Conservation (phyloP, 2,888 invertebrate species). For the Dexiosoma caninum region DNA sequence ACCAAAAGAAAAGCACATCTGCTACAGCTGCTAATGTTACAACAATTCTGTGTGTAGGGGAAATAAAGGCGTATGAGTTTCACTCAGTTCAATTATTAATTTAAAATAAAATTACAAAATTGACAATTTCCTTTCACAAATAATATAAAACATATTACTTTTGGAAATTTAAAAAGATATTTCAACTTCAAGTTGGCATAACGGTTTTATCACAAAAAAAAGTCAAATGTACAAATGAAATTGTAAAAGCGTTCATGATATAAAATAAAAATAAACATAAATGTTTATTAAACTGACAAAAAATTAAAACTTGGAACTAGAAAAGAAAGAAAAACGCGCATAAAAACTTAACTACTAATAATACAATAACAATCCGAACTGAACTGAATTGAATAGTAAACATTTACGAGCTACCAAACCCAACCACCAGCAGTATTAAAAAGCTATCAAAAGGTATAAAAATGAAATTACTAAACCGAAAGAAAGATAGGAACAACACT, state of each 20-base stretch:
- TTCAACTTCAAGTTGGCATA: conserved; percentile 13
- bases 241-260: conserved; percentile 49
- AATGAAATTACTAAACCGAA: conserved; percentile 44
- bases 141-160: conserved; percentile 38
- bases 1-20: too few relatives aligned
- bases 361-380: conserved; percentile 29
- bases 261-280: conserved; percentile 58
- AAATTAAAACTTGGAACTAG: conserved; percentile 27
- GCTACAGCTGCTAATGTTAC: conserved; percentile 17
- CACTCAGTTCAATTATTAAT: background rate
- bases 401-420: conserved; percentile 53
- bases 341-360: conserved; percentile 31
- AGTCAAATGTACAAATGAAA: conserved; percentile 45
- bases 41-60: conserved; percentile 19
- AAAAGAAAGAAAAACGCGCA: background rate
- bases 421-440: conserved; percentile 47
- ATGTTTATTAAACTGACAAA: conserved; percentile 48
- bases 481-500: conserved; percentile 28
- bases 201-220: conserved; percentile 39
- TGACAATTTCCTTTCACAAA: conserved; percentile 27
- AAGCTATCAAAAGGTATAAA: conserved; percentile 48
- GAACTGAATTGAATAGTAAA: conserved; percentile 35
- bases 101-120: conserved; percentile 9
- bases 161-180: conserved; percentile 14
- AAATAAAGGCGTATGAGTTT: conserved; percentile 1